Conservation (phyloP, 2,113 vertebrate species). For the Miniopterus natalensis region DNA sequence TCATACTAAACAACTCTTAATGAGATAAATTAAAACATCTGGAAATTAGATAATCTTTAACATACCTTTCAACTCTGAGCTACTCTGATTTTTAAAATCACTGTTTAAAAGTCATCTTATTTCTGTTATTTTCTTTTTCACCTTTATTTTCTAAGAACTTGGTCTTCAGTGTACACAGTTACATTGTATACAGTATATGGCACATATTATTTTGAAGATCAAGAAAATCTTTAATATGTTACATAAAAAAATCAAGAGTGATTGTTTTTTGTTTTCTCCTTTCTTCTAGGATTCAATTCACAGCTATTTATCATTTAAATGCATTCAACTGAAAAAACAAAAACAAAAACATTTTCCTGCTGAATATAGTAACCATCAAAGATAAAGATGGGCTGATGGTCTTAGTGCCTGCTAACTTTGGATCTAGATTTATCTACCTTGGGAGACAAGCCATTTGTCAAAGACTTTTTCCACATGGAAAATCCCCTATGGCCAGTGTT, state of each 20-base stretch:
- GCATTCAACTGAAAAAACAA: slow-evolving; percentile 50
- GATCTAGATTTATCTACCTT: slow-evolving; percentile 67
- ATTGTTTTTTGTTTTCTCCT: slow-evolving; percentile 31
- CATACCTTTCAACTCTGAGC: not conserved
- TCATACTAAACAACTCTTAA: not conserved
- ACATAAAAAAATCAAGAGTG: slow-evolving; percentile 20
- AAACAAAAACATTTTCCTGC: slow-evolving; percentile 17
- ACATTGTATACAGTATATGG: not conserved
- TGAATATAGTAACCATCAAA: slow-evolving; percentile 37
- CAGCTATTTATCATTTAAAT: slow-evolving; percentile 75
- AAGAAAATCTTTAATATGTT: slow-evolving; percentile 35
- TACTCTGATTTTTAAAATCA: slow-evolving; percentile 16
- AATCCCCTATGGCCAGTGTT: not conserved
- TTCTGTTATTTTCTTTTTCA: slow-evolving; percentile 2
- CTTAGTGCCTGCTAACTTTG: not conserved
- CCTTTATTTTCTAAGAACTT: slow-evolving; percentile 33
- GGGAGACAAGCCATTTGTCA: slow-evolving; percentile 54
- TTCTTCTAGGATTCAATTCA: slow-evolving; percentile 43
- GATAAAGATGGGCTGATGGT: slow-evolving; percentile 47
- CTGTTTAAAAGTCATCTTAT: not conserved
- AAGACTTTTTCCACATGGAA: slow-evolving; percentile 55
- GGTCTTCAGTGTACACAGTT: not conserved
- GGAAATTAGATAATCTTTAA: not conserved
- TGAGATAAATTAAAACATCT: not conserved
- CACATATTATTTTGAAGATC: not conserved